phyloP scores from a whole-genome alignment of 2,888 invertebrate species.

The Athrips mouffetella region DNA sequence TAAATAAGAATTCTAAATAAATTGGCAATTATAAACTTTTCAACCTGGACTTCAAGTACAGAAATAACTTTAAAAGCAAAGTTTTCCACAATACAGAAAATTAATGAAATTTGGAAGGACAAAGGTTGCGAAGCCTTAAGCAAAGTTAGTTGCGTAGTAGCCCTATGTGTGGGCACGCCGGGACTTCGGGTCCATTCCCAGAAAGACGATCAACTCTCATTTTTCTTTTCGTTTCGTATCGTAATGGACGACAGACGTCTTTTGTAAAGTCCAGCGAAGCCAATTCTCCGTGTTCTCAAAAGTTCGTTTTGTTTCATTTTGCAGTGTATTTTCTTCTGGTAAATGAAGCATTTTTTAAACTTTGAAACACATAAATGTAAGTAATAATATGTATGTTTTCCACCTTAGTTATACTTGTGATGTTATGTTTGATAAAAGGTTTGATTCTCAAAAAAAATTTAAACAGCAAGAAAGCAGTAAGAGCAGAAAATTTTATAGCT shows the following conservation, averaged over 20 bases:
- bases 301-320: not conserved
- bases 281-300: no score
- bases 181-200: slow-evolving; percentile 39
- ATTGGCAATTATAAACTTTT: no score
- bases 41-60: no score
- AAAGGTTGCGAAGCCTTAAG: not conserved
- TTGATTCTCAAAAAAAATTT: slow-evolving; percentile 35
- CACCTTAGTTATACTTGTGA: no score
- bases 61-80: no score
- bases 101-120: not conserved
- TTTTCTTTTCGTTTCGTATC: slow-evolving; percentile 41
- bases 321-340: not conserved
- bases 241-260: slow-evolving; percentile 43
- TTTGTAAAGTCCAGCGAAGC: slow-evolving; percentile 18
- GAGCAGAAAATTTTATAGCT: slow-evolving; percentile 54
- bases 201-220: slow-evolving; percentile 45
- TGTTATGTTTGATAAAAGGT: no score
- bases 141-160: slow-evolving; percentile 1
- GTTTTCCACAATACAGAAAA: not conserved
- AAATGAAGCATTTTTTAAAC: no score
- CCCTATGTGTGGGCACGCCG: slow-evolving; percentile 18
- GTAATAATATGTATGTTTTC: no score
- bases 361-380: no score
- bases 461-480: slow-evolving; percentile 33
- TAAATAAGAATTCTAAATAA: no score